phyloP scores from a whole-genome alignment of 2,888 invertebrate species.

The Meiosimyza platycephala region DNA sequence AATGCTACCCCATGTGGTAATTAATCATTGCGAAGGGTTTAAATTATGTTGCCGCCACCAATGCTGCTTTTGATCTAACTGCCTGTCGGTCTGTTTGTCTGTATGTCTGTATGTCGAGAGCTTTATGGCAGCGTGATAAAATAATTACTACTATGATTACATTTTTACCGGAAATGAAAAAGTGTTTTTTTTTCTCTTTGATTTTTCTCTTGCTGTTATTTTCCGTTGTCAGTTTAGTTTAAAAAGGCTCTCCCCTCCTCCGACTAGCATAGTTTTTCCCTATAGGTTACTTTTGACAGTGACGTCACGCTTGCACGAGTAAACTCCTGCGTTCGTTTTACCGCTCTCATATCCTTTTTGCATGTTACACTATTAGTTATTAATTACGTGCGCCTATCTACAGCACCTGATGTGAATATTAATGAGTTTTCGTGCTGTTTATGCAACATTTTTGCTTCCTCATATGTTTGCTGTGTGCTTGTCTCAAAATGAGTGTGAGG shows the following conservation, averaged over 20 bases:
- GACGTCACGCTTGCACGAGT: too few species aligned
- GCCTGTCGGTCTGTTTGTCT: too few species aligned
- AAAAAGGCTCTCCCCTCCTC: too few species aligned
- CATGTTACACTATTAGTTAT: conserved; percentile 23
- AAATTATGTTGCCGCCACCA: conserved; percentile 9
- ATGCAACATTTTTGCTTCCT: conserved; percentile 13
- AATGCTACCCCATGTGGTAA: conserved; percentile 17
- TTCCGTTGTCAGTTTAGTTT: neutral
- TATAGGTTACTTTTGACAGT: neutral
- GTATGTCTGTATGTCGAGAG: neutral
- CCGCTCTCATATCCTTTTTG: neutral
- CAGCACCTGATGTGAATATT: conserved; percentile 27
- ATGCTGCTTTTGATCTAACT: too few species aligned
- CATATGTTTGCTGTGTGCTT: neutral
- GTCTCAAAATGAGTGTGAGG: conserved; percentile 4
- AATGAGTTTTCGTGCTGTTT: conserved; percentile 13
- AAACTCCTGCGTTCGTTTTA: neutral
- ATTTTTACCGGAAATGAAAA: conserved; percentile 42
- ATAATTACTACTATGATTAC: conserved; percentile 58
- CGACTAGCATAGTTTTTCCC: neutral
- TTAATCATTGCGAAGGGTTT: conserved; percentile 30
- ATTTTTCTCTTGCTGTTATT: neutral
- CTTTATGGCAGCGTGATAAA: conserved; percentile 47
- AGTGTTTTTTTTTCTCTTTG: neutral
- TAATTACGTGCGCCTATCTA: conserved; percentile 29